phyloP scores from a whole-genome alignment of 2,113 vertebrate genomes.

The Limanda limanda region DNA sequence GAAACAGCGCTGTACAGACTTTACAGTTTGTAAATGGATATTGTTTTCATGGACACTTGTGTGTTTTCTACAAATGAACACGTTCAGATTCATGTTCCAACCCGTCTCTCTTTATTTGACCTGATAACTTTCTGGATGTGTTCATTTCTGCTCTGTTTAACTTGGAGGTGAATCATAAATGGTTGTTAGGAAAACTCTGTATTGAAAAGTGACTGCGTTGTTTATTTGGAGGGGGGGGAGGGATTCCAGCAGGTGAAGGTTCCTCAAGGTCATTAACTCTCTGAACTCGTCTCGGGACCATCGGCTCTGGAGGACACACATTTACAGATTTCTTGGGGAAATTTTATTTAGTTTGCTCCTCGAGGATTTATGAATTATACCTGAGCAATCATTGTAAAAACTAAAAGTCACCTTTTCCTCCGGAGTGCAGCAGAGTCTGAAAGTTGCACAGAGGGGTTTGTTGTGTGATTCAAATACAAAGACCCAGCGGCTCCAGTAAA shows the following conservation, averaged over 20 bases:
- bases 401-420: not conserved
- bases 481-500: too few species aligned
- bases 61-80: slow-evolving; percentile 1
- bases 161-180: not conserved
- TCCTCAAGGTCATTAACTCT: not conserved
- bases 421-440: not conserved
- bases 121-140: not conserved
- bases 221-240: slow-evolving; percentile 15
- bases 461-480: too few species aligned
- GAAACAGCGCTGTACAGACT: not conserved
- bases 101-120: slow-evolving; percentile 1
- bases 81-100: not conserved
- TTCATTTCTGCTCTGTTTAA: slow-evolving; percentile 13
- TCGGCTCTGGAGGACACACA: slow-evolving; percentile 24
- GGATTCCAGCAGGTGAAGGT: not conserved
- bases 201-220: slow-evolving; percentile 15
- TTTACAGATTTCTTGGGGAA: not conserved
- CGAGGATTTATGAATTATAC: slow-evolving; percentile 2
- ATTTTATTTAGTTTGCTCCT: not conserved
- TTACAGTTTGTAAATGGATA: not conserved
- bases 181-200: slow-evolving; percentile 12
- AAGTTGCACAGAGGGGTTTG: not conserved
- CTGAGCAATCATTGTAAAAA: slow-evolving; percentile 53
- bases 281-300: slow-evolving; percentile 35
- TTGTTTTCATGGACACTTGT: rapidly evolving